Percentiles rank a stretch among this genome's conserved stretches.
Evolutionary conservation across 2,797 vertebrate species (phyloP).

Genomic region (Ciconia nigra): DNA sequence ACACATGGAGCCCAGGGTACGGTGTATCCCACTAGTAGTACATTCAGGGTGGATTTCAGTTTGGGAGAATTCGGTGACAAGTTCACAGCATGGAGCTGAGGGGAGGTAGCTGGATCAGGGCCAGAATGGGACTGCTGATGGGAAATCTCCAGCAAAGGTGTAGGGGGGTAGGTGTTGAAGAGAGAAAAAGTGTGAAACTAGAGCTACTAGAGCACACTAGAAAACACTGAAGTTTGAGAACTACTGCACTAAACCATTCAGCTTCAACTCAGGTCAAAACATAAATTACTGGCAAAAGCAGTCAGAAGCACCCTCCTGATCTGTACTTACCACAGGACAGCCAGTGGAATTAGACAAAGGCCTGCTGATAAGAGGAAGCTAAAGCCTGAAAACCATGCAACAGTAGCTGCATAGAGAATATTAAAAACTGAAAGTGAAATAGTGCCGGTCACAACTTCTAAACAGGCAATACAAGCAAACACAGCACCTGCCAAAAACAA

Average conservation of each 20-base stretch:
- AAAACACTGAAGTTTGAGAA: neutral
- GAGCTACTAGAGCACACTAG: neutral
- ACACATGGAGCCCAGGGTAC: neutral
- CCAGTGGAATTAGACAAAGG: slow-evolving; percentile 82
- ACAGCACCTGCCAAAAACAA: slow-evolving; percentile 82
- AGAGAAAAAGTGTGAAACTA: neutral
- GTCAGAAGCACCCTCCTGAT: neutral
- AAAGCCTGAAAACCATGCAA: slow-evolving; percentile 88
- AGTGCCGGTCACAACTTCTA: slow-evolving; percentile 81
- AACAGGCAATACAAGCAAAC: slow-evolving; percentile 89
- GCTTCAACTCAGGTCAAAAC: neutral
- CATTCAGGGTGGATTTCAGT: neutral
- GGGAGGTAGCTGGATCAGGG: neutral
- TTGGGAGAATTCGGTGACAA: neutral
- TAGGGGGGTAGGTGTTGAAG: neutral
- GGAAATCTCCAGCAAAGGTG: neutral
- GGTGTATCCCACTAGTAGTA: neutral
- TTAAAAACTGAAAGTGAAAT: slow-evolving; percentile 77
- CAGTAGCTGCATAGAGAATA: slow-evolving; percentile 85
- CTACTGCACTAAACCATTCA: neutral
- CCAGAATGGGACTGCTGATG: neutral
- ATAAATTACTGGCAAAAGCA: neutral
- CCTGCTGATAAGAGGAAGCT: slow-evolving; percentile 84
- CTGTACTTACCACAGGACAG: slow-evolving; percentile 81
- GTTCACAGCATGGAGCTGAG: neutral